These are phyloP conservation scores for Ceratosolen solmsi DNA, from an alignment of 1,140 invertebrate genomes.

Conservation along the genomic window DNA sequence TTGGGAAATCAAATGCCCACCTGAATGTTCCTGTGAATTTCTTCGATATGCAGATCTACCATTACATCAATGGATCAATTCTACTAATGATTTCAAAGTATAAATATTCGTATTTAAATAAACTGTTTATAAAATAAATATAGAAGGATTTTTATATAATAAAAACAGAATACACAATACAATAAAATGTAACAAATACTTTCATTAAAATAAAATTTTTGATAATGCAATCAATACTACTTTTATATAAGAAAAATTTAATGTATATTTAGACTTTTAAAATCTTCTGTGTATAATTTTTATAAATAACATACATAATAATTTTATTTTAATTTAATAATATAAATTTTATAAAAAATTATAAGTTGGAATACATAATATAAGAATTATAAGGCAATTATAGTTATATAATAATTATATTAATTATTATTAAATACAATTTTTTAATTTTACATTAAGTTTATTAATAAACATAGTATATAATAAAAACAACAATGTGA, in stretches of 20 bases:
- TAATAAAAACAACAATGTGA: too few species aligned
- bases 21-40: slow-evolving; percentile 65
- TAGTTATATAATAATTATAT: too few species aligned
- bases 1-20: slow-evolving; percentile 66
- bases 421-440: neutral
- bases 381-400: too few species aligned
- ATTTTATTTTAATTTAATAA: too few species aligned
- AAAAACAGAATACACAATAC: too few species aligned
- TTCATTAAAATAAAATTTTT: neutral
- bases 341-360: slow-evolving; percentile 40
- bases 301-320: slow-evolving; percentile 8
- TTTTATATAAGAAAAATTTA: too few species aligned
- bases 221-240: too few species aligned
- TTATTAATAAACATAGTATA: slow-evolving; percentile 5
- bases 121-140: too few species aligned
- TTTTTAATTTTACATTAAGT: neutral
- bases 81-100: slow-evolving; percentile 52
- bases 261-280: too few species aligned
- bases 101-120: neutral
- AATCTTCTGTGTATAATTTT: neutral
- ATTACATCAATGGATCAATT: slow-evolving; percentile 64
- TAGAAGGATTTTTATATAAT: too few species aligned
- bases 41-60: slow-evolving; percentile 63
- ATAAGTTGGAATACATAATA: slow-evolving; percentile 16
- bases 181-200: neutral